phyloP scores from a whole-genome alignment of 2,113 vertebrate genomes.

The Carlito syrichta region DNA sequence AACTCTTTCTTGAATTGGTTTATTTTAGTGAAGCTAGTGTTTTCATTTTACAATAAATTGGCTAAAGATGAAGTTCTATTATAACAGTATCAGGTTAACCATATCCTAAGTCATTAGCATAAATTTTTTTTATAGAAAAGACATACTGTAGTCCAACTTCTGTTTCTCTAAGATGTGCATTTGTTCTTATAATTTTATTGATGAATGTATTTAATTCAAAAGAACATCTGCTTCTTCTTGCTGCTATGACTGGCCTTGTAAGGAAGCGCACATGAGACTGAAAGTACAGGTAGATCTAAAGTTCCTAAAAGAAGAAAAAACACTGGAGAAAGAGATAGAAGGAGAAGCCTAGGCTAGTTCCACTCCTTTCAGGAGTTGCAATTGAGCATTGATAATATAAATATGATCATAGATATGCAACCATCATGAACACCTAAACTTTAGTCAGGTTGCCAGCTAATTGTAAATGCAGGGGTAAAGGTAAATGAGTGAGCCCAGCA shows the following conservation, averaged over 20 bases:
- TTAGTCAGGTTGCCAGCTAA: not conserved
- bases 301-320: not conserved
- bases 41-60: constrained; percentile 26
- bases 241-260: not conserved
- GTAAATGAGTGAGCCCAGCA: too few relatives aligned
- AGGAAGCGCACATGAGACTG: rapidly evolving
- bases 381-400: not conserved
- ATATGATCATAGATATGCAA: rapidly evolving
- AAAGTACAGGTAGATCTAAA: not conserved
- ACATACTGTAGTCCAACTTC: not conserved
- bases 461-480: rapidly evolving
- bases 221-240: not conserved
- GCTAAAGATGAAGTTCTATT: not conserved
- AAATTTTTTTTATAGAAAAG: not conserved
- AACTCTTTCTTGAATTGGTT: not conserved
- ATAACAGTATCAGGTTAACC: not conserved
- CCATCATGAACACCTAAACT: not conserved
- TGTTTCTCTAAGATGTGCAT: not conserved
- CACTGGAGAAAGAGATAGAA: not conserved
- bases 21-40: not conserved
- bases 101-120: not conserved
- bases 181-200: not conserved
- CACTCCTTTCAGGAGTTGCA: not conserved
- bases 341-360: not conserved
- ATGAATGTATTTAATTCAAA: not conserved